Conservation (phyloP, 2,113 vertebrate genomes). For the Stegastes partitus region DNA sequence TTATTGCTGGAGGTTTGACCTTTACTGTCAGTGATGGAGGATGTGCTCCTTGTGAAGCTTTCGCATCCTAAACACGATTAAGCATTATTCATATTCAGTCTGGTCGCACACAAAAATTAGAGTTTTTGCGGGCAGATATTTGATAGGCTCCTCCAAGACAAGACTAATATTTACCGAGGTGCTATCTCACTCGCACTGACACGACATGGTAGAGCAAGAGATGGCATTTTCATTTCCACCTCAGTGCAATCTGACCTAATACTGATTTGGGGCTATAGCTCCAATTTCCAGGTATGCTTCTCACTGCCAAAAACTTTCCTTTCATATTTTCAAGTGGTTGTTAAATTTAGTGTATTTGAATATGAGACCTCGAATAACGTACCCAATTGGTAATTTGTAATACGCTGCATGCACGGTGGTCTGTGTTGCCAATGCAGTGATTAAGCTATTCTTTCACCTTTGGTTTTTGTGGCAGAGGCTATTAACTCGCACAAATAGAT, state of each 20-base stretch:
- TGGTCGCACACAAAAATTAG: not conserved
- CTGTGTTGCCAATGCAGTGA: slow-evolving; percentile 40
- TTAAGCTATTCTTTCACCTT: slow-evolving; percentile 53
- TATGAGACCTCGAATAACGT: slow-evolving; percentile 33
- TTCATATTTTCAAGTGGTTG: slow-evolving; percentile 48
- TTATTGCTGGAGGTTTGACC: slow-evolving; percentile 72
- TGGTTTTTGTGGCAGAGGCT: slow-evolving; percentile 46
- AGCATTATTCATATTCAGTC: slow-evolving; percentile 34
- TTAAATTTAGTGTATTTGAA: slow-evolving; percentile 53
- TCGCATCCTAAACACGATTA: slow-evolving; percentile 35
- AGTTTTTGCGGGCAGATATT: not conserved
- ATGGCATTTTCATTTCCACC: slow-evolving; percentile 51
- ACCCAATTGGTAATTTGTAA: slow-evolving; percentile 30
- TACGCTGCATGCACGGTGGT: slow-evolving; percentile 23
- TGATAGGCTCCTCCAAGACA: slow-evolving; percentile 37
- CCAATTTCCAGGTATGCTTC: slow-evolving; percentile 41
- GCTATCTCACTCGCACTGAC: slow-evolving; percentile 4
- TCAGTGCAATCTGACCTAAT: slow-evolving; percentile 34
- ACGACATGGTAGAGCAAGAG: slow-evolving; percentile 28
- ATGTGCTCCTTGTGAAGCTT: slow-evolving; percentile 35
- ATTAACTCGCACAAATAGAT: slow-evolving; percentile 58
- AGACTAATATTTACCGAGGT: slow-evolving; percentile 38
- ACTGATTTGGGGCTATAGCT: slow-evolving; percentile 36
- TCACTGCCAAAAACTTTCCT: slow-evolving; percentile 10
- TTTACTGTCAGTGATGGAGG: slow-evolving; percentile 54